Conservation (phyloP, 2,113 vertebrate species). For the Datnioides undecimradiatus region DNA sequence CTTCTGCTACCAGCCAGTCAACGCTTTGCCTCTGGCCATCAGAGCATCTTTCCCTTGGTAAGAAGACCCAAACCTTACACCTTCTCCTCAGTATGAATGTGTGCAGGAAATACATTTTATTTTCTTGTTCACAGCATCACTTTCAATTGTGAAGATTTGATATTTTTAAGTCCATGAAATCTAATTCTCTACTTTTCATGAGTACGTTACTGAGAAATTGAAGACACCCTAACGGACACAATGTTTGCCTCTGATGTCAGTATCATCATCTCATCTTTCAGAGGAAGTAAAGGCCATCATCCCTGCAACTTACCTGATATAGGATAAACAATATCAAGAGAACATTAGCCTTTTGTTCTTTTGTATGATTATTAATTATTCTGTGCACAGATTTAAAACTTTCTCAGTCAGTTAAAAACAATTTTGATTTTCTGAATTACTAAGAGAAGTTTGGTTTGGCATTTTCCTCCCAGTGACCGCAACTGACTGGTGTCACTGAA, state of each 20-base stretch:
- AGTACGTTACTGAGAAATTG: not conserved
- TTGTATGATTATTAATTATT: not conserved
- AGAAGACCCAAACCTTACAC: slow-evolving; percentile 26
- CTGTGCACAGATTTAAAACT: not conserved
- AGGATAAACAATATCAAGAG: not conserved
- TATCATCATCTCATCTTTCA: not conserved
- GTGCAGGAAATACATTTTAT: not conserved
- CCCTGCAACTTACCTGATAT: not conserved
- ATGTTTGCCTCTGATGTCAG: not conserved
- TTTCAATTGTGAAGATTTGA: not conserved
- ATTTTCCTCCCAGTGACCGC: not conserved
- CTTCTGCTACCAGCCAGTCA: slow-evolving; percentile 26
- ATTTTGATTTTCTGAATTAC: not conserved
- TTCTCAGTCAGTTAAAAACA: not conserved
- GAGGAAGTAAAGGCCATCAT: not conserved
- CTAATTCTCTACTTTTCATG: not conserved
- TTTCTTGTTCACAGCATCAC: not conserved
- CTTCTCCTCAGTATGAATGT: not conserved
- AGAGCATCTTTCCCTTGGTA: slow-evolving; percentile 62
- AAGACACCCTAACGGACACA: not conserved
- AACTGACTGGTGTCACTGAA: not conserved
- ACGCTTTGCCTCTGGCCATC: slow-evolving; percentile 18
- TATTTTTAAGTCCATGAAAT: not conserved
- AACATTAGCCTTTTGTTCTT: not conserved
- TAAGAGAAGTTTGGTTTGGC: no score